phyloP scores from a whole-genome alignment of 1,140 invertebrate species.

The Linepithema humile region DNA sequence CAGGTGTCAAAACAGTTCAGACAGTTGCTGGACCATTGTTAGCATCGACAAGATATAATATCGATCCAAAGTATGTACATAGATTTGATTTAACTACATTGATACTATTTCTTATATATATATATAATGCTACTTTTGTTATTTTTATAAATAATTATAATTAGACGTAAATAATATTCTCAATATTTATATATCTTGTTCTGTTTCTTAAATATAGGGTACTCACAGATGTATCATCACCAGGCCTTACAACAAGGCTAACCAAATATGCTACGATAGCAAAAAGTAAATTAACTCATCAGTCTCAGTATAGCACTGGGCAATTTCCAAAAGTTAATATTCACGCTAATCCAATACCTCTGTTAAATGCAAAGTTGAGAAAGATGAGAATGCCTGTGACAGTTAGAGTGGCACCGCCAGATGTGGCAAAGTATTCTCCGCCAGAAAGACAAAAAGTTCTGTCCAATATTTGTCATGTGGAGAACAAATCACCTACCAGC shows the following conservation, averaged over 20 bases:
- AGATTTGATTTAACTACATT: no score
- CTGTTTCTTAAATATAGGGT: conserved; percentile 65
- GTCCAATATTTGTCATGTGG: conserved; percentile 54
- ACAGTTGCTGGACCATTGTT: conserved; percentile 80
- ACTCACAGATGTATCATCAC: conserved; percentile 80
- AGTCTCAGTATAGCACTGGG: conserved; percentile 79
- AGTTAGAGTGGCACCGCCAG: conserved; percentile 80
- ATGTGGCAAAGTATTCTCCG: conserved; percentile 71
- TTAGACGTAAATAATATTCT: not conserved
- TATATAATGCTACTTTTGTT: not conserved
- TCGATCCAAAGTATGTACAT: conserved; percentile 79
- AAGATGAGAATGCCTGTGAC: conserved; percentile 77
- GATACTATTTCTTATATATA: not conserved
- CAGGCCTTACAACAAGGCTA: conserved; percentile 79
- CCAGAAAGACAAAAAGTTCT: conserved; percentile 74
- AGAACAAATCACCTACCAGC: conserved; percentile 47
- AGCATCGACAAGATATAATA: conserved; percentile 81
- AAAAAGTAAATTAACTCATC: conserved; percentile 78
- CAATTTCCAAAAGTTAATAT: conserved; percentile 83
- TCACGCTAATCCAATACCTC: conserved; percentile 77
- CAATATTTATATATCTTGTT: not conserved
- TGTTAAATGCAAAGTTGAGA: conserved; percentile 75
- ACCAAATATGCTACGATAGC: conserved; percentile 82
- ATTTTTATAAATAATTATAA: not conserved
- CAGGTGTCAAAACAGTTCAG: conserved; percentile 76